Percentiles rank a stretch among this genome's conserved stretches.
These are phyloP conservation scores for Zaprionus lineosus DNA, from an alignment of 2,888 invertebrate species.

Conservation along the genomic window DNA sequence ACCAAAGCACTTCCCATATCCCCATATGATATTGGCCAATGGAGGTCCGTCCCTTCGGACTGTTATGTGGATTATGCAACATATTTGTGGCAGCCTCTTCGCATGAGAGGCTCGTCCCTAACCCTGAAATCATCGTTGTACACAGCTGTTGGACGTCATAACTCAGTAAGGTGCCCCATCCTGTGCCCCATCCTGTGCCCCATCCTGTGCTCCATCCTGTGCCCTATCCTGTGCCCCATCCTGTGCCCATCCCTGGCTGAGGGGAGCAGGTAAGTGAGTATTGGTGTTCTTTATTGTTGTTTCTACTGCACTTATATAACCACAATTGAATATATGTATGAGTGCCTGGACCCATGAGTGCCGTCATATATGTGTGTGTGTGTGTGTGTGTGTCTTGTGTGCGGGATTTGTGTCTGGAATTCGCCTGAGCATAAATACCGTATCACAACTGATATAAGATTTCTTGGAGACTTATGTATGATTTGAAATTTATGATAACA, in stretches of 20 bases:
- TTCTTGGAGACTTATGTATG: slow-evolving; percentile 4
- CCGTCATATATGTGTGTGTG: neutral
- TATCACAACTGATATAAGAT: slow-evolving; percentile 30
- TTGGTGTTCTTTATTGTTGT: slow-evolving; percentile 29
- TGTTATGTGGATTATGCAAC: slow-evolving; percentile 49
- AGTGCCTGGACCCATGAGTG: slow-evolving; percentile 3
- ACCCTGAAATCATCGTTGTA: slow-evolving; percentile 47
- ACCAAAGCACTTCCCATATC: too few relatives aligned
- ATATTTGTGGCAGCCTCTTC: slow-evolving; percentile 40
- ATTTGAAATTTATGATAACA: neutral
- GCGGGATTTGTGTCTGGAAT: slow-evolving; percentile 59
- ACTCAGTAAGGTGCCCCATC: slow-evolving; percentile 61
- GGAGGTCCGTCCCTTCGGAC: neutral
- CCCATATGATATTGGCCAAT: slow-evolving; percentile 40
- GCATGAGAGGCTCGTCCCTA: slow-evolving; percentile 20
- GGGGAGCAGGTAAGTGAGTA: too few relatives aligned
- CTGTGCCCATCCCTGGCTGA: too few relatives aligned
- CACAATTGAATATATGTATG: neutral
- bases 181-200: too few relatives aligned
- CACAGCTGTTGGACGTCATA: slow-evolving; percentile 72
- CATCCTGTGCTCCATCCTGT: too few relatives aligned
- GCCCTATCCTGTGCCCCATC: too few relatives aligned
- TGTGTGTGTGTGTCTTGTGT: slow-evolving; percentile 34
- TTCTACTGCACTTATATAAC: neutral
- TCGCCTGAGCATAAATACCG: slow-evolving; percentile 45